Evolutionary conservation across 2,113 vertebrate species (phyloP).

Genomic region (Microcebus jonahi): DNA sequence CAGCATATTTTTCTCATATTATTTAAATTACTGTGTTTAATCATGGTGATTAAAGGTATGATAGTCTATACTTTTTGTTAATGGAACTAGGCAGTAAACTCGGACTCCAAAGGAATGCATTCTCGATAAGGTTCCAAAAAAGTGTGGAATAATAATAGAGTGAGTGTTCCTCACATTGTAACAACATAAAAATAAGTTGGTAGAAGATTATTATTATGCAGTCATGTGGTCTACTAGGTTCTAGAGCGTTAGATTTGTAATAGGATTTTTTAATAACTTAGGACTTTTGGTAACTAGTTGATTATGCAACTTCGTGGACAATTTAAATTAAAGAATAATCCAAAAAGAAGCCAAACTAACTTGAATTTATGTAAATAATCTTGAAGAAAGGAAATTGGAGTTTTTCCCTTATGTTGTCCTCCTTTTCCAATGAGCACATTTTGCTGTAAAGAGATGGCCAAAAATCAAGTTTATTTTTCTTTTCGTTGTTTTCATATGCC

Average conservation of each 20-base stretch:
- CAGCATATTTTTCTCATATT: background rate
- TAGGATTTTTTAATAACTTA: background rate
- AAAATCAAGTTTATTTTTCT: background rate
- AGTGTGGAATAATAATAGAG: background rate
- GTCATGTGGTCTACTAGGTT: background rate
- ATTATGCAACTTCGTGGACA: background rate
- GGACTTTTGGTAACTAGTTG: background rate
- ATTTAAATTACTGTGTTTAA: background rate
- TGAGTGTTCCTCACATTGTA: background rate
- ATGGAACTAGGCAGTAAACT: background rate
- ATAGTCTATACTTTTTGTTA: background rate
- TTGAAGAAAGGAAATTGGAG: background rate
- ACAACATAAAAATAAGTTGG: background rate
- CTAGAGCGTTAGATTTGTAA: background rate
- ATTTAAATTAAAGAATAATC: background rate
- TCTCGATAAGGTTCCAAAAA: background rate
- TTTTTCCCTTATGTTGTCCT: background rate
- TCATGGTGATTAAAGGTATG: background rate
- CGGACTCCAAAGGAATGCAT: background rate
- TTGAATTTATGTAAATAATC: background rate
- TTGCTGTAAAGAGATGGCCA: background rate
- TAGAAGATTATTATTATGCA: background rate
- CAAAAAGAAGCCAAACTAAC: background rate
- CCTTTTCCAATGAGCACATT: conserved; percentile 1
- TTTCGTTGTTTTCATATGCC: background rate